Evolutionary conservation across 2,888 invertebrate genomes (phyloP).

Genomic region (Tipula vernalis): DNA sequence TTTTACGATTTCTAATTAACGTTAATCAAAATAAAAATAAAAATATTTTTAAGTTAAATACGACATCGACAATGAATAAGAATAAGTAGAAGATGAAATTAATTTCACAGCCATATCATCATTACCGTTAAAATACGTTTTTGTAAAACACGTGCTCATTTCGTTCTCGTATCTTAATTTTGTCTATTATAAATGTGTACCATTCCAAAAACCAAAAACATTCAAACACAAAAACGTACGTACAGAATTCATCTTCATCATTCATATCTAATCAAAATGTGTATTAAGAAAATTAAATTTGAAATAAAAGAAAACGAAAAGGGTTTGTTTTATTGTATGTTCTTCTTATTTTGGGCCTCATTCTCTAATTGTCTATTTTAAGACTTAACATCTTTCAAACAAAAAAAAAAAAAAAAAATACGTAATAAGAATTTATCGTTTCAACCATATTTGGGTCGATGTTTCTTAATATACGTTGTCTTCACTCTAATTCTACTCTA

Average conservation of each 20-base stretch:
- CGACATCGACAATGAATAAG: not conserved
- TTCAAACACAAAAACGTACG: not conserved
- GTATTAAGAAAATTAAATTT: not conserved
- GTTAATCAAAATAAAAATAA: not conserved
- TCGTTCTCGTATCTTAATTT: not conserved
- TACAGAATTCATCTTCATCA: not conserved
- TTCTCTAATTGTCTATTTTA: not conserved
- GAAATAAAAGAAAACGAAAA: not conserved
- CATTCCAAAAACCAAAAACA: not conserved
- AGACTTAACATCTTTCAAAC: not conserved
- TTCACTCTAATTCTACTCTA: not conserved
- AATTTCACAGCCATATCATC: not conserved
- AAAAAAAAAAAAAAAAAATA: not conserved
- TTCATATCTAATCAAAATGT: not conserved
- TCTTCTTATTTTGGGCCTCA: not conserved
- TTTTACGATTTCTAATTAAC: not conserved
- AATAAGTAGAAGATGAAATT: not conserved
- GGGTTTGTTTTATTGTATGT: not conserved
- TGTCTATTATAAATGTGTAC: not conserved
- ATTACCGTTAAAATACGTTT: not conserved
- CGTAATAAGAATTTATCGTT: slow-evolving; percentile 1
- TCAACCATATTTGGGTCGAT: not conserved
- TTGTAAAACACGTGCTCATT: not conserved
- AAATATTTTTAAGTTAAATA: not conserved
- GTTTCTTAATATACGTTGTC: not conserved